These are phyloP conservation scores for Sebastes matsubarae DNA, from an alignment of 2,797 vertebrate species.

Conservation along the genomic window DNA sequence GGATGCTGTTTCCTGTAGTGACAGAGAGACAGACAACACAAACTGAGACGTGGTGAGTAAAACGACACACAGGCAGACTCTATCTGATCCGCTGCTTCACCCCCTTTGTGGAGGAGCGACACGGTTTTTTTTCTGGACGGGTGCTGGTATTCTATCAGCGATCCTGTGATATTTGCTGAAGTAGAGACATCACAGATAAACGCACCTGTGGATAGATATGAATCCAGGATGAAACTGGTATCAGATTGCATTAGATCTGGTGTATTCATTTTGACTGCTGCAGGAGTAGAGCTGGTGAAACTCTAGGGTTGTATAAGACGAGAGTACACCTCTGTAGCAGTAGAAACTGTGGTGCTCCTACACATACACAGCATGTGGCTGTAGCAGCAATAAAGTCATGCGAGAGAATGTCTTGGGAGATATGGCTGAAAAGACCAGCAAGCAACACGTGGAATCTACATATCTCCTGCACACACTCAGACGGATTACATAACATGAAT, in stretches of 20 bases:
- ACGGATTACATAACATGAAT: slow-evolving; percentile 16
- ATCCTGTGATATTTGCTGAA: slow-evolving; percentile 35
- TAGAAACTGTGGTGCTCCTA: not conserved
- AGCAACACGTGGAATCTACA: not conserved
- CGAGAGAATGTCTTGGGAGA: not conserved
- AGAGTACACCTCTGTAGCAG: not conserved
- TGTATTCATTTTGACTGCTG: slow-evolving; percentile 27
- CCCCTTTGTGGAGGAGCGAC: slow-evolving; percentile 6
- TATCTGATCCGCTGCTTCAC: slow-evolving; percentile 34
- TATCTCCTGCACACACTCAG: not conserved
- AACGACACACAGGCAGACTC: slow-evolving; percentile 15
- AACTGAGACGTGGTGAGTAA: slow-evolving; percentile 32
- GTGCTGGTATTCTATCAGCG: slow-evolving; percentile 19
- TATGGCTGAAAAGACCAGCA: not conserved
- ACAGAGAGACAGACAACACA: slow-evolving; percentile 38
- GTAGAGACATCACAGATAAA: slow-evolving; percentile 41
- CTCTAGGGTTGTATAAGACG: slow-evolving; percentile 3
- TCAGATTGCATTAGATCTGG: slow-evolving; percentile 33
- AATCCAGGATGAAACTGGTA: slow-evolving; percentile 21
- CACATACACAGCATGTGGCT: slow-evolving; percentile 13
- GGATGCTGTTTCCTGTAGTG: slow-evolving; percentile 16
- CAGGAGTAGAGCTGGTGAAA: slow-evolving; percentile 4
- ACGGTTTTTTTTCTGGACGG: slow-evolving; percentile 1
- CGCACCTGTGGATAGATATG: slow-evolving; percentile 26
- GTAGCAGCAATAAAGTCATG: not conserved